Evolutionary conservation across 2,113 vertebrate genomes (phyloP), one percentile per base, ranked within the genome.

Genomic region (Salvelinus namaycush): DNA sequence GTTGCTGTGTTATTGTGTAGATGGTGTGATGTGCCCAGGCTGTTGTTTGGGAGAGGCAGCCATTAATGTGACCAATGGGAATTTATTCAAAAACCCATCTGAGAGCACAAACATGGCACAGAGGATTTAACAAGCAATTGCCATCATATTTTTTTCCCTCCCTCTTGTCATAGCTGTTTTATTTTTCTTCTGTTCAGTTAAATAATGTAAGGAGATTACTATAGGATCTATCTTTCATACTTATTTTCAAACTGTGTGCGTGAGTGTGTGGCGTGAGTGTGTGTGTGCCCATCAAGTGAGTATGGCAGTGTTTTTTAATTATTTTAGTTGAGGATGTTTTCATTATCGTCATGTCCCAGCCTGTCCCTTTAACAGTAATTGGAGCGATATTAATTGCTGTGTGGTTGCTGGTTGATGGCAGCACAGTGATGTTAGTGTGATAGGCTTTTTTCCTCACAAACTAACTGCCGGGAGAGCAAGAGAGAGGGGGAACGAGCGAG

Each of bases 361-460:
- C 93, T 94, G 89, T 94, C 93, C 93, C 91, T 91, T 85, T 90
- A 91, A 93, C 91, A 93, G 94, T 94, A 95, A 96, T 96, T 96
- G 95, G 88, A 94, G 94, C 72, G 91, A 94, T 95, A 92, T 95
- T 95, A 94, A 95, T 96, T 95, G 94, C 94, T 90, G 90, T 83
- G 92, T 83, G 91, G 90, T 90, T 81, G 94, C 93, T 93, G 93
- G 94, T 90, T 92, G 94, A 93, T 91, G 95, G 92, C 92, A 90
- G 92, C 89, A 90, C 91, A 90, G 87, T 83, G 96, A 96, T 96
- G 94, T 88, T 74, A 87, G 79, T 62, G 89, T 89, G 95, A 96
- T 97, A 94, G 89, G 84, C 72, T 70, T 71, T 81, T 80, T 78
- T 94, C 90, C 91, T 90, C 86, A 84, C 87, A 93, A 92, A 87